A percentile compares a stretch with the other conserved stretches of the same genome.
Conservation (phyloP, 2,797 vertebrate species). For the Agapornis canus region DNA sequence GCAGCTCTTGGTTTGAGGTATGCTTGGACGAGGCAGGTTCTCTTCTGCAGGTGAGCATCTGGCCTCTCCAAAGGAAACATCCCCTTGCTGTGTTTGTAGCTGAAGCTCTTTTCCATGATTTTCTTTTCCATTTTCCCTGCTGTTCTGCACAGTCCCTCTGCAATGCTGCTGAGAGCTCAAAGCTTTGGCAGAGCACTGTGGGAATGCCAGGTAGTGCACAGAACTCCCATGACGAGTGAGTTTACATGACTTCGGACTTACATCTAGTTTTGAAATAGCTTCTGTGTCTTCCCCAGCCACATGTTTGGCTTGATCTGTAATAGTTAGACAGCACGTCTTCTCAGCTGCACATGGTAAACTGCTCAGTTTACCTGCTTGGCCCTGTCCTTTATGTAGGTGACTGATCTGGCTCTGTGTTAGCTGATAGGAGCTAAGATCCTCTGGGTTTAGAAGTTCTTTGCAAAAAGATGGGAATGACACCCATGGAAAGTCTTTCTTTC, state of each 20-base stretch:
- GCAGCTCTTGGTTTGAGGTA: not conserved
- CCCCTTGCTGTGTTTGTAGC: not conserved
- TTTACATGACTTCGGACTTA: rapidly evolving
- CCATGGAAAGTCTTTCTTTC: conserved; percentile 70
- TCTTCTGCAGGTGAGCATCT: rapidly evolving
- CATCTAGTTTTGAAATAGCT: not conserved
- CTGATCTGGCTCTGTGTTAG: not conserved
- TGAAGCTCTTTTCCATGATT: not conserved
- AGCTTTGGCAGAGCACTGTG: not conserved
- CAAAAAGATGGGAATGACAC: conserved; percentile 61
- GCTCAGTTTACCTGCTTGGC: not conserved
- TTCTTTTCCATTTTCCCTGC: not conserved
- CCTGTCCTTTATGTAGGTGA: not conserved
- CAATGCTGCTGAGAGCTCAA: not conserved
- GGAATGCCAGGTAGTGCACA: rapidly evolving
- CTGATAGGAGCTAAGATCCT: not conserved
- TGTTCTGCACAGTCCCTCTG: not conserved
- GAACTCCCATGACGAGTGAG: not conserved
- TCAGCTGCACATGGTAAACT: not conserved
- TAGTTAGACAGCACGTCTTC: not conserved
- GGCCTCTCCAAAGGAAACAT: not conserved
- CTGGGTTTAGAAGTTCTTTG: not conserved
- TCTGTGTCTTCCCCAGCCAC: not conserved
- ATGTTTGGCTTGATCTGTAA: not conserved
- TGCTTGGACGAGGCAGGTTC: rapidly evolving